phyloP scores from a whole-genome alignment of 1,140 invertebrate genomes.

The Pseudomyrmex sp. region DNA sequence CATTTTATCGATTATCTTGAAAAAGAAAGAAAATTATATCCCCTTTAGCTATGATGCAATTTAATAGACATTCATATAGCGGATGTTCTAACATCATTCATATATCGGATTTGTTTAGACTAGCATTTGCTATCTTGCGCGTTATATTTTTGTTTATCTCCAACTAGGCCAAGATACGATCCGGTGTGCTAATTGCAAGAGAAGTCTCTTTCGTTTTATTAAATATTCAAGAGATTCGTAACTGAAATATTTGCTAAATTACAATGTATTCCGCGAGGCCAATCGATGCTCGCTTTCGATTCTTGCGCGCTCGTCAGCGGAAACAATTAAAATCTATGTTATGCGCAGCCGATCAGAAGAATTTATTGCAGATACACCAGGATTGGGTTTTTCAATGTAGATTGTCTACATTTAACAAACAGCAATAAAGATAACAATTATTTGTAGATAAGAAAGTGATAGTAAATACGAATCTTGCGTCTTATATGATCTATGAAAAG shows the following conservation, averaged over 20 bases:
- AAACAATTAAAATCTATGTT: conserved; percentile 46
- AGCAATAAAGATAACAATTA: conserved; percentile 10
- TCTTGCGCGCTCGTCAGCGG: background rate
- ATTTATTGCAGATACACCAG: conserved; percentile 27
- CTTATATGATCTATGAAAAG: background rate
- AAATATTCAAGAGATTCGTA: conserved; percentile 12
- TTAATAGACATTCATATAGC: conserved; percentile 13
- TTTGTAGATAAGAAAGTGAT: background rate
- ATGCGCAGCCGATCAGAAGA: conserved; percentile 9
- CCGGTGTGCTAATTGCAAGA: conserved; percentile 1
- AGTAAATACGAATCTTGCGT: background rate
- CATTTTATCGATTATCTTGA: conserved; percentile 52
- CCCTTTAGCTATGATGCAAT: background rate
- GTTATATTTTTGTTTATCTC: conserved; percentile 21
- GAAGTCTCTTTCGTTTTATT: background rate
- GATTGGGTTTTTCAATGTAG: background rate
- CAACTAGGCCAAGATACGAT: conserved; percentile 9
- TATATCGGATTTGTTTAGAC: background rate
- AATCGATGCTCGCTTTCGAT: conserved; percentile 40
- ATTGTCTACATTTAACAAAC: conserved; percentile 7
- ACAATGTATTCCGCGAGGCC: conserved; percentile 18
- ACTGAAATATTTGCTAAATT: background rate
- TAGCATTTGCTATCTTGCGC: background rate
- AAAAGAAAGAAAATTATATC: conserved; percentile 15
- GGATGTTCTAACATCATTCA: background rate